phyloP scores from a whole-genome alignment of 2,888 invertebrate genomes.

The Nomada flava region DNA sequence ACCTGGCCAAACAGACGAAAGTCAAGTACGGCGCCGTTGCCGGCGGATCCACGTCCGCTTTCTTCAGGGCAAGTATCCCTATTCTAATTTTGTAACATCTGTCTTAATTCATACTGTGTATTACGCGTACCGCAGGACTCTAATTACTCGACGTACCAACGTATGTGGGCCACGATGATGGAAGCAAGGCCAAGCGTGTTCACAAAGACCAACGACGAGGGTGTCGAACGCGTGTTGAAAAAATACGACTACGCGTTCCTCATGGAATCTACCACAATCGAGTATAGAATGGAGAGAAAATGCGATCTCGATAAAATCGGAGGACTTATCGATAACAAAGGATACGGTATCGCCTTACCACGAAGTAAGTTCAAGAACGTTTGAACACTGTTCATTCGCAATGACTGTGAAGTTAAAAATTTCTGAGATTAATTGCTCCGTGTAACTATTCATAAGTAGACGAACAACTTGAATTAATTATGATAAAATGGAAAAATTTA shows the following conservation, averaged over 20 bases:
- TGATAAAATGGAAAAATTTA: too few species aligned
- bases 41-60: slow-evolving; percentile 97
- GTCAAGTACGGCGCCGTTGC: slow-evolving; percentile 98
- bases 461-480: too few species aligned
- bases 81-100: background rate
- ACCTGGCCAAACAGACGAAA: slow-evolving; percentile 97
- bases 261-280: slow-evolving; percentile 99
- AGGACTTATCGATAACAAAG: slow-evolving; percentile 96
- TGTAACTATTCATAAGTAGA: too few species aligned
- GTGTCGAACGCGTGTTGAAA: slow-evolving; percentile 93
- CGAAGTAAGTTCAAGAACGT: slow-evolving; percentile 88
- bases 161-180: slow-evolving; percentile 98
- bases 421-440: background rate
- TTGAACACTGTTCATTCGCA: background rate
- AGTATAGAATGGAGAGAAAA: slow-evolving; percentile 95
- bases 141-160: slow-evolving; percentile 95
- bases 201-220: slow-evolving; percentile 93
- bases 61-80: slow-evolving; percentile 91
- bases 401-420: background rate
- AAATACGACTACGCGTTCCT: slow-evolving; percentile 97
- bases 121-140: slow-evolving; percentile 89
- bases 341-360: slow-evolving; percentile 97
- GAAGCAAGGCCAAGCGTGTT: slow-evolving; percentile 95
- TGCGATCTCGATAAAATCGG: slow-evolving; percentile 97
- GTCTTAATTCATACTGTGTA: too few species aligned